A percentile compares a stretch with the other conserved stretches of the same genome.
Evolutionary conservation across 2,797 vertebrate species (phyloP).

Genomic region (Echeneis naucrates): DNA sequence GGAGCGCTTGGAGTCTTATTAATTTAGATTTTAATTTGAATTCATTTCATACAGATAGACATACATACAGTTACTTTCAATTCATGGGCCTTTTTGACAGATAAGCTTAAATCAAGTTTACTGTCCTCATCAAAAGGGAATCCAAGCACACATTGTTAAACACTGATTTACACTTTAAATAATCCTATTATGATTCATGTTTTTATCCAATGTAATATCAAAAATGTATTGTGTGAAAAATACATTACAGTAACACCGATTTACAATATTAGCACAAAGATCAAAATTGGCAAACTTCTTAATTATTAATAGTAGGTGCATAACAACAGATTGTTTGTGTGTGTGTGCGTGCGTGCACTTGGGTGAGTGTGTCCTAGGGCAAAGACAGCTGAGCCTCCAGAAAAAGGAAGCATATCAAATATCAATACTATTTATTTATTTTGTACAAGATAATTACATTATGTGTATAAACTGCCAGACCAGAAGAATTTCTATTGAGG

Average conservation of each 20-base stretch:
- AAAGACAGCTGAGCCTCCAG: slow-evolving; percentile 19
- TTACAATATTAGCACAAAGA: slow-evolving; percentile 6
- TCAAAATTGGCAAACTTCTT: slow-evolving; percentile 20
- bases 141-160: not conserved
- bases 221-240: slow-evolving; percentile 33
- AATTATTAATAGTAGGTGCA: slow-evolving; percentile 26
- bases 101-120: slow-evolving; percentile 5
- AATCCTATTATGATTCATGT: slow-evolving; percentile 21
- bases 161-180: not conserved
- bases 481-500: slow-evolving; percentile 39
- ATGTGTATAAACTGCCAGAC: slow-evolving; percentile 41
- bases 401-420: slow-evolving; percentile 35
- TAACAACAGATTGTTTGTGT: slow-evolving; percentile 6
- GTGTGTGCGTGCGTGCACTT: not conserved
- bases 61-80: not conserved
- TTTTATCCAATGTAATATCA: slow-evolving; percentile 19
- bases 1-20: not conserved
- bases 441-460: slow-evolving; percentile 51
- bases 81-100: not conserved
- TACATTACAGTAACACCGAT: slow-evolving; percentile 13
- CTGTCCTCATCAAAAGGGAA: slow-evolving; percentile 17
- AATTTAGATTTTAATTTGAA: not conserved
- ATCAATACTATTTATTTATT: slow-evolving; percentile 54
- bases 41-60: too few species aligned
- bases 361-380: slow-evolving; percentile 13